Evolutionary conservation across 2,797 vertebrate species (phyloP), one percentile per base, ranked within the genome.

Genomic region (Hephaestus fuliginosus): DNA sequence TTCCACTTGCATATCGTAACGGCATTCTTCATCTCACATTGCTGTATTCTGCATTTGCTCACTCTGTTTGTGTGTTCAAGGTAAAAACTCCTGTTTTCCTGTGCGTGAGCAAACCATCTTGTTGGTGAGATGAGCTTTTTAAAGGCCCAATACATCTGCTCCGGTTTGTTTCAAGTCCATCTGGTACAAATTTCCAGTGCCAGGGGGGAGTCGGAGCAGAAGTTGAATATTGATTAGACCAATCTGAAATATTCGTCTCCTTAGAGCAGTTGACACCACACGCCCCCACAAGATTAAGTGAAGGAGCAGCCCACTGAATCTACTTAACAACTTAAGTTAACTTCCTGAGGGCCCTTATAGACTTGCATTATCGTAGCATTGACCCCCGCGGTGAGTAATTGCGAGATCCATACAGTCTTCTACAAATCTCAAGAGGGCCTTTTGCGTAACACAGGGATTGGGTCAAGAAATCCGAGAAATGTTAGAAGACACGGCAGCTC

Each of bases 181-280:
- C 86, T 89, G 86, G 62, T 83, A n/a, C 49, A 69, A 14, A 70
- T 89, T 82, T 78, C 73, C 80, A 80, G 55, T 57, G 60, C 80
- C 78, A 63, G 51, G 30, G 62, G 55, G 73, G 52, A 79, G 74
- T 76, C 60, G 33, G 82, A 85, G 84, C 71, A 79, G 57, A 84
- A 80, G 87, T 68, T 89, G 86, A 92, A 91, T 91, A 89, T 91
- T 89, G 86, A 92, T 90, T 81, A 68, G 81, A 48, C 41, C 73
- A 56, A 79, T 89, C 74, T 88, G 81, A 92, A 90, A 88, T 86
- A 84, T 88, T 84, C 63, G 49, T 72, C 83, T 89, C 70, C 65
- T 85, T 80, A 76, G 62, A 82, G 73, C 72, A 44, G 72, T 81
- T 86, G 78, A 91, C 82, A 83, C 63, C 56, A 44, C 70, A 80